Conservation (phyloP, 37 sponge, comb jelly and placozoan species). For the Lycopodina hypogea region DNA sequence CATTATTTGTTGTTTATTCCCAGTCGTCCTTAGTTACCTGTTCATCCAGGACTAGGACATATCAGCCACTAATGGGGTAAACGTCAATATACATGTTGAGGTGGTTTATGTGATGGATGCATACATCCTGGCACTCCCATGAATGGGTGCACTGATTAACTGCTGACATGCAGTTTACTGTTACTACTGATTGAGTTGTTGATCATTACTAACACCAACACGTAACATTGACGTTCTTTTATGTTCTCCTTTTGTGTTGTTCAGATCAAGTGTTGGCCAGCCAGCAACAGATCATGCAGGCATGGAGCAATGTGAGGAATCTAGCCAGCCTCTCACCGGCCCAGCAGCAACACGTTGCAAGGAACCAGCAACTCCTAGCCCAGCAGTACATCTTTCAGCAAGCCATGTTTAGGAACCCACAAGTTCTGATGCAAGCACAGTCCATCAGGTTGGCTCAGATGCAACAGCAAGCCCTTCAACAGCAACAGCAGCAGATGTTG, state of each 20-base stretch:
- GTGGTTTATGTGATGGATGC: no score
- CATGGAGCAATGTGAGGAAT: constrained; percentile 30
- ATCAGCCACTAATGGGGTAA: no score
- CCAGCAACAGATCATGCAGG: constrained; percentile 42
- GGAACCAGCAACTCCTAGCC: constrained; percentile 22
- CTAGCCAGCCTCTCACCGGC: constrained; percentile 14
- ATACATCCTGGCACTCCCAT: no score
- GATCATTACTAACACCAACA: neutral
- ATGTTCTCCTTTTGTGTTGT: neutral
- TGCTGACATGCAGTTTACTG: neutral
- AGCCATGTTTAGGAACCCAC: constrained; percentile 19
- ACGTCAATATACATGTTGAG: no score
- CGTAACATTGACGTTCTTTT: neutral
- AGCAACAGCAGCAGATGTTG: constrained; percentile 8
- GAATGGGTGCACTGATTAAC: no score
- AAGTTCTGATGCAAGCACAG: constrained; percentile 32
- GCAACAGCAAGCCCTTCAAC: constrained; percentile 4
- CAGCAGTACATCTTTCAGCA: constrained; percentile 41
- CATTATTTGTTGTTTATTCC: no score
- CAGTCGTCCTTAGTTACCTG: no score
- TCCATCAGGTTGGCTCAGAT: constrained; percentile 10
- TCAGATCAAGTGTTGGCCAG: neutral
- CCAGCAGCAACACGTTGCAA: constrained; percentile 18
- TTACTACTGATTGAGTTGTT: neutral
- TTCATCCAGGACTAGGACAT: no score